Base-by-base conservation (phyloP, 2,888 invertebrate species). In the Caenorhabditis wallacei region DNA sequence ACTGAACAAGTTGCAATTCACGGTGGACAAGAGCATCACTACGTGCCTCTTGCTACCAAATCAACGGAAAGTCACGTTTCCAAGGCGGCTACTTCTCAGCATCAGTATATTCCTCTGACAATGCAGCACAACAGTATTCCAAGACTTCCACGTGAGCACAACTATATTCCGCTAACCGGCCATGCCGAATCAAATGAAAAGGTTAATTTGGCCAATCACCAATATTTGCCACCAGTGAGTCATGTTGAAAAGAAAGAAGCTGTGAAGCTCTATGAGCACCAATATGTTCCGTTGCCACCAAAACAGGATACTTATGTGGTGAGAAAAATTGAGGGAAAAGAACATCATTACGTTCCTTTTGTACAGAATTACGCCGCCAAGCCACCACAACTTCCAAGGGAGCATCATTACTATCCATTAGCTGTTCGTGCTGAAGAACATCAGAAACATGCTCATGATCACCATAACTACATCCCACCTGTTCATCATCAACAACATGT, bases 321-420 rank as follows among this genome's bases (percentile, higher is more conserved):
- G 71, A 71, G 71, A 56, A 64, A 80, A 51, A 24, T 71, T 66
- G 71, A 80, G 51, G 68, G 78, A 11, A 70, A 64, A 48, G 54
- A 74, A 4, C 80, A 80, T 63, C 59, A 74, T 53, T 80, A 80
- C 35, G 69, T 81, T 70, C 81, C 81, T 16, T 37, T 75, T 70
- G 74, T 75, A 48, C 69, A 69, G 72, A 75, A 56, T 18, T 48
- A 56, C 35, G 54, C 51, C 8, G 10, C 63, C 4, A 64, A 57
- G 24, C 40, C 75, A 13, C 75, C 82, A 18, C 69, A 71, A 35
- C 69, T 82, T 51, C 79, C 74, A 51, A 16, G 69, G 5, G 75
- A 83, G 20, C 83, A 83, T 59, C 74, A 83, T 22, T 83, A 83
- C 48, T 54, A 56, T 56, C 83, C 83, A 5, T 37, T 78, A 26